Evolutionary conservation across 92 coral and sea anemone species (phyloP).

Genomic region (Epizoanthus fatuus): DNA sequence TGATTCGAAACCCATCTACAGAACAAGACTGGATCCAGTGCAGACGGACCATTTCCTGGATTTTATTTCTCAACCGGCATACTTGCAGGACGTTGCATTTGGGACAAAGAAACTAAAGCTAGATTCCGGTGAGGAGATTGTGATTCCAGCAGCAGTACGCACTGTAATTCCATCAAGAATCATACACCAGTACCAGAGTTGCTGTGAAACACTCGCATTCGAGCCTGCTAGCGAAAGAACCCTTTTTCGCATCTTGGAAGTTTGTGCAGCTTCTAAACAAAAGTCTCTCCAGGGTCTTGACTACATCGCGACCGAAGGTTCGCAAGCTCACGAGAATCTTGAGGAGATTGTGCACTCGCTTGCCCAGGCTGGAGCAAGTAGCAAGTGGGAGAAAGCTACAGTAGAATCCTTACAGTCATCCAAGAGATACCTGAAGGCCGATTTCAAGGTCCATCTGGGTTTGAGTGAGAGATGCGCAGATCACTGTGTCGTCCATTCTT

Average conservation of each 20-base stretch:
- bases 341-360: not conserved
- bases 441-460: constrained; percentile 1
- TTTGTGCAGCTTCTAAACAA: constrained; percentile 12
- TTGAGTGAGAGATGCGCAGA: not conserved
- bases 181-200: not conserved
- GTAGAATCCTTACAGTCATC: not conserved
- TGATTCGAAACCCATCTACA: not conserved
- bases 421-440: not conserved
- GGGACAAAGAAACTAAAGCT: too few species aligned
- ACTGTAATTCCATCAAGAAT: not conserved
- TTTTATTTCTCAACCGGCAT: constrained; percentile 2
- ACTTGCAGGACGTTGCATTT: not conserved
- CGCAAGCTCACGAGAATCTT: not conserved
- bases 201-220: not conserved
- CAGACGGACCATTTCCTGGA: constrained; percentile 17
- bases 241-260: not conserved
- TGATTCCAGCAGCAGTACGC: not conserved
- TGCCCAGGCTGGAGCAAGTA: not conserved
- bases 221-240: constrained; percentile 2
- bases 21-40: not conserved
- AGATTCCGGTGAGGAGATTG: not conserved
- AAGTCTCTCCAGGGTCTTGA: not conserved
- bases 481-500: not conserved
- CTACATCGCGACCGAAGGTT: not conserved
- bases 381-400: not conserved